Percentiles rank a stretch among this genome's conserved stretches.
Conservation (phyloP, 2,113 vertebrate species). For the Hoplias malabaricus region DNA sequence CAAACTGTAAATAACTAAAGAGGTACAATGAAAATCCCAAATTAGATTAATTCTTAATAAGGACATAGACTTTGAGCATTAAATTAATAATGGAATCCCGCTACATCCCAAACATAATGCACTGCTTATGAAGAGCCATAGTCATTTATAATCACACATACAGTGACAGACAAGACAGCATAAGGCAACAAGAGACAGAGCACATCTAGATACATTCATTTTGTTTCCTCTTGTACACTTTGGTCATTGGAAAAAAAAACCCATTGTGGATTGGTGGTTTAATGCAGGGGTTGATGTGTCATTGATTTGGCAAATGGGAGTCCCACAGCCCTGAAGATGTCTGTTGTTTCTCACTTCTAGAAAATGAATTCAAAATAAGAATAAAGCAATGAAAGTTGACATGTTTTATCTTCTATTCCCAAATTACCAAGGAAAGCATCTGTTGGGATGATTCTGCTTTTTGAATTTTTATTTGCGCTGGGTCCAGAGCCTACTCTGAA, state of each 20-base stretch:
- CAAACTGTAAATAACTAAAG: neutral
- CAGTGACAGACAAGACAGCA: slow-evolving; percentile 20
- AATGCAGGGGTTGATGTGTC: no score
- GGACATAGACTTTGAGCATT: slow-evolving; percentile 2
- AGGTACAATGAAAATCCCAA: slow-evolving; percentile 5
- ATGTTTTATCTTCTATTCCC: no score
- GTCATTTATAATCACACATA: slow-evolving; percentile 32
- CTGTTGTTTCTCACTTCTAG: no score
- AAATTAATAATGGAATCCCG: neutral
- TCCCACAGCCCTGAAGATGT: no score
- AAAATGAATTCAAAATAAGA: no score
- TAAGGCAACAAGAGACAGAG: slow-evolving; percentile 40
- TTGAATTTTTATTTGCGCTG: no score
- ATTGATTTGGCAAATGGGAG: no score
- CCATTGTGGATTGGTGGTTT: slow-evolving; percentile 29
- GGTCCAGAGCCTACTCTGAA: no score
- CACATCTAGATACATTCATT: slow-evolving; percentile 49
- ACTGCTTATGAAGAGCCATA: neutral
- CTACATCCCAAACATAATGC: slow-evolving; percentile 10
- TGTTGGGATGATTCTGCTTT: no score
- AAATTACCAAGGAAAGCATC: no score
- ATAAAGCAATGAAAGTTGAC: slow-evolving; percentile 46
- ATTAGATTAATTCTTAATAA: neutral
- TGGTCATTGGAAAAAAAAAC: slow-evolving; percentile 57
- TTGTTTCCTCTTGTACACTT: slow-evolving; percentile 45